Percentiles rank a stretch among this genome's conserved stretches.
phyloP scores from a whole-genome alignment of 2,888 invertebrate species.

The Phlogophora meticulosa region DNA sequence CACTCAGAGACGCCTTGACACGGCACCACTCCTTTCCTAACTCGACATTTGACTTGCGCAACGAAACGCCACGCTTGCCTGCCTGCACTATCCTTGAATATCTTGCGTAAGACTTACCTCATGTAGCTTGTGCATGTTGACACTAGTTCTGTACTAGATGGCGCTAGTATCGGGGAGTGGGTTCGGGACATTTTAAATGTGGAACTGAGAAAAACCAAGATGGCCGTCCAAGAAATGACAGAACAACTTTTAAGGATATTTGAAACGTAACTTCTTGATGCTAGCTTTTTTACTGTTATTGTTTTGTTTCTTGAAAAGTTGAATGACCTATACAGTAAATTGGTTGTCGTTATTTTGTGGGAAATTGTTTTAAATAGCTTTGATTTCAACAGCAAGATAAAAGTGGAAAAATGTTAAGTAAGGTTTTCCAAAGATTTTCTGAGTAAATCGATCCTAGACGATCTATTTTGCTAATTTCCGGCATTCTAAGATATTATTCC shows the following conservation, averaged over 20 bases:
- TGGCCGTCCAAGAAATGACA: neutral
- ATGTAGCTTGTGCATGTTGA: constrained; percentile 54
- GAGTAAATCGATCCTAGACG: too few species aligned
- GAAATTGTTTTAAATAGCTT: too few species aligned
- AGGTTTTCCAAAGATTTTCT: neutral
- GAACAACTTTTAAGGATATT: neutral
- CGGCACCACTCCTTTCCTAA: constrained; percentile 84
- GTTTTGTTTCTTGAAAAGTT: constrained; percentile 11
- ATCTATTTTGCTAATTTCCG: neutral
- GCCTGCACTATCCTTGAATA: constrained; percentile 72
- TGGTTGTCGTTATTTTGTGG: too few species aligned
- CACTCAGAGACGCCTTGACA: constrained; percentile 79
- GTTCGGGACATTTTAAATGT: constrained; percentile 27
- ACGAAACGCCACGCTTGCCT: constrained; percentile 66
- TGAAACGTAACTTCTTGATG: neutral
- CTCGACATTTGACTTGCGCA: constrained; percentile 83
- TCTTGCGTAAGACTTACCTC: constrained; percentile 73
- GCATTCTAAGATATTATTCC: too few species aligned
- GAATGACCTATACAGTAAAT: constrained; percentile 24
- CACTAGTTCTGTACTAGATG: constrained; percentile 57
- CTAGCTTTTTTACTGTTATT: too few species aligned
- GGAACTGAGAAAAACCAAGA: constrained; percentile 24
- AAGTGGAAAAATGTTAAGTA: neutral
- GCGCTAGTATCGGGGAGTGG: constrained; percentile 42
- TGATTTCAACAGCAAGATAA: neutral